Conservation (phyloP, 2,888 invertebrate genomes). For the Glyphotaelius pellucidus region DNA sequence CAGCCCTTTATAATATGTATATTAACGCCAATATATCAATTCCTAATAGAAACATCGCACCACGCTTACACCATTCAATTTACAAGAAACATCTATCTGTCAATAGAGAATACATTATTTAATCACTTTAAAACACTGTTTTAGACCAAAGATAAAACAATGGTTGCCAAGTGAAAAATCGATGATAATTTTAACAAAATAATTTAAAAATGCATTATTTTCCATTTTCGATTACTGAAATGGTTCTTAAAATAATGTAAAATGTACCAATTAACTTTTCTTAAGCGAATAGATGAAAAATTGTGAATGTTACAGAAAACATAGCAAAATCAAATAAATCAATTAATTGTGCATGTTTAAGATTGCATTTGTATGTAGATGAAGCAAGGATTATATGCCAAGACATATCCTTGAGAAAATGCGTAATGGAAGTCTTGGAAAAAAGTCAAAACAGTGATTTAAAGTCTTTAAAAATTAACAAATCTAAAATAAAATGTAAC, state of each 20-base stretch:
- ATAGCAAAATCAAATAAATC: neutral
- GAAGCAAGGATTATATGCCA: neutral
- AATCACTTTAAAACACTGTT: neutral
- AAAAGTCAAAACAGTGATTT: neutral
- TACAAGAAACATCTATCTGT: neutral
- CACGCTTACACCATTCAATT: constrained; percentile 4
- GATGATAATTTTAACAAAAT: no score
- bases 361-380: neutral
- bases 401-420: no score
- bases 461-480: neutral
- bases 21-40: constrained; percentile 8
- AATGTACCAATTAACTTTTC: no score
- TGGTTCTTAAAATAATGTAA: no score
- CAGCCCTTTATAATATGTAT: constrained; percentile 25
- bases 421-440: no score
- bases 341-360: neutral
- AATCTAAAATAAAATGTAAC: neutral
- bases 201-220: no score
- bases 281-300: no score
- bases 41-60: constrained; percentile 34
- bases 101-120: constrained; percentile 11
- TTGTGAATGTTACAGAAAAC: neutral
- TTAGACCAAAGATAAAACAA: neutral
- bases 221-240: no score
- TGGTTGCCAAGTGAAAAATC: no score